Base-by-base conservation (phyloP, 2,888 invertebrate genomes). In the Lithophane semibrunnea region DNA sequence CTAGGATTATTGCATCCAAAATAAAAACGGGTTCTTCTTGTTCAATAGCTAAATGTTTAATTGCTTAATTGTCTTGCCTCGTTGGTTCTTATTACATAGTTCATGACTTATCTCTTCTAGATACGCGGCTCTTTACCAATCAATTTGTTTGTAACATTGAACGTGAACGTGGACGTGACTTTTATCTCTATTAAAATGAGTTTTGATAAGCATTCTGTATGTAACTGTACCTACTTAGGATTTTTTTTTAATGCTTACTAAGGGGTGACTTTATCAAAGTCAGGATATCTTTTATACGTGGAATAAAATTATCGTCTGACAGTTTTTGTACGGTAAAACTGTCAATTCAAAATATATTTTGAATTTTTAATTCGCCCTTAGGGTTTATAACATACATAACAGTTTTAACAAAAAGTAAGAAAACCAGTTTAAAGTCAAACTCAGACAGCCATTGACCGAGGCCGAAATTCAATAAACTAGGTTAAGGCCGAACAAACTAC, bases 401-500 rank as follows among this genome's bases (percentile, higher is more conserved):
- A 72, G 10, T 69, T 68, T 64, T 12, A 77, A 42, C 44, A 76
- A 68, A 79, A 75, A 71, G 12, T 42, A 9, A 56, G 7, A 49
- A 18, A 86, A 76, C 74, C 10, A 52, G 77, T 75, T 79, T 76
- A 21, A 73, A 76, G 10, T 44, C 54, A 44, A 60, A 24, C 21
- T 49, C 61, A n/a, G 61, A n/a, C 71, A 77, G 82, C 44, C 80
- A 88, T 84, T 84, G 80, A 79, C 52, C n/a, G 77, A 87, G 89
- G 87, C 86, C 89, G 88, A 91, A 92, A 89, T 88, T 75, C 78
- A 88, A 90, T 88, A 92, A 29, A 88, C 86, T 92, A 84, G 93
- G 92, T 91, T 89, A 92, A 92, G 92, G 93, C 54, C 81, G 42
- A 49, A 64, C 42, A 63, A 12, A 73, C 75, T 70, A 84, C 69